Percentiles rank a stretch among this genome's conserved stretches.
Conservation (phyloP, 2,888 invertebrate genomes). For the Acanthosepion esculentum region DNA sequence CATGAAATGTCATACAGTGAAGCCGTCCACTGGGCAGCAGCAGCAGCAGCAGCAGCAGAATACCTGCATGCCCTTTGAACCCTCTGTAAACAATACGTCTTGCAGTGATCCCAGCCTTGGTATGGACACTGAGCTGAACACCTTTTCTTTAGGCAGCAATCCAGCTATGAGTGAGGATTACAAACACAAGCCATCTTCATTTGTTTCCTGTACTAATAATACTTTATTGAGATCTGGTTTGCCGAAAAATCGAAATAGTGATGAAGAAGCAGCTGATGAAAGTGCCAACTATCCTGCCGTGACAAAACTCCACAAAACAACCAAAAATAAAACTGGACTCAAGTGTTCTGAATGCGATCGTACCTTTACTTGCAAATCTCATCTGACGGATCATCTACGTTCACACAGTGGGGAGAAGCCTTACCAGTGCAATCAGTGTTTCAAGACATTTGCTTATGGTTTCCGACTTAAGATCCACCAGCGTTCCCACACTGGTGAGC, state of each 20-base stretch:
- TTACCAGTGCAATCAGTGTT: slow-evolving; percentile 36
- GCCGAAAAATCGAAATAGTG: not conserved
- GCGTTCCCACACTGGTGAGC: slow-evolving; percentile 39
- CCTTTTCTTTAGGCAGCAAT: not conserved
- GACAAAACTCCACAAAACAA: not conserved
- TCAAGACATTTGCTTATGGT: slow-evolving; percentile 38
- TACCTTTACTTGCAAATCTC: slow-evolving; percentile 35
- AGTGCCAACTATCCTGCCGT: not conserved
- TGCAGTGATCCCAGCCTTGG: too few species aligned
- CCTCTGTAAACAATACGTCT: too few species aligned
- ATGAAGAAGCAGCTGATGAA: not conserved
- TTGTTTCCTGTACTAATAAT: not conserved
- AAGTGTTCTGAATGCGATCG: slow-evolving; percentile 1
- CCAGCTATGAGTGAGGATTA: not conserved
- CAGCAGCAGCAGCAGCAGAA: not conserved
- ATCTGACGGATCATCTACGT: not conserved
- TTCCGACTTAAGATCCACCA: slow-evolving; percentile 35
- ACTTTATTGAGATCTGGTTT: not conserved
- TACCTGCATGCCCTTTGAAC: not conserved
- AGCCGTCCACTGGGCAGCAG: not conserved
- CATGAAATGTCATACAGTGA: not conserved
- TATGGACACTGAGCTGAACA: not conserved
- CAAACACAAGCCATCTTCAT: not conserved
- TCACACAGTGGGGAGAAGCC: not conserved
- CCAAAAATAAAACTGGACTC: not conserved